phyloP scores from a whole-genome alignment of 2,888 invertebrate species.

The Heliconius erato region DNA sequence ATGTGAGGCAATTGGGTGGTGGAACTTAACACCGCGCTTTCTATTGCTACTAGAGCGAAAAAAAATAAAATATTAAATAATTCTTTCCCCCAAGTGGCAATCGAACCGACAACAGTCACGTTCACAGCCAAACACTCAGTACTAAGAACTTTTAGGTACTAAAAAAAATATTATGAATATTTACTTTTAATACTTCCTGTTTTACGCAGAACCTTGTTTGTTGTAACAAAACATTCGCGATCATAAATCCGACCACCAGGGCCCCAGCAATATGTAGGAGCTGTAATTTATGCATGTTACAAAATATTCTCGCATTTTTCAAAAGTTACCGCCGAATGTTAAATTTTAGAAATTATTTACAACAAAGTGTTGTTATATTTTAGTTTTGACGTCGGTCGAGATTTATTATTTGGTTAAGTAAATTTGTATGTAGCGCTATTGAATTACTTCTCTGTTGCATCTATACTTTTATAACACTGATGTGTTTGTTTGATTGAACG shows the following conservation, averaged over 20 bases:
- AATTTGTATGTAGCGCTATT: background rate
- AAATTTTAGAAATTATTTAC: constrained; percentile 11
- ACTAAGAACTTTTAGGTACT: background rate
- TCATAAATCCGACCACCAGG: constrained; percentile 28
- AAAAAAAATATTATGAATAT: background rate
- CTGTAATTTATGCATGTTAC: constrained; percentile 25
- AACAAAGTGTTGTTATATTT: constrained; percentile 18
- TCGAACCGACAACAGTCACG: too few species aligned
- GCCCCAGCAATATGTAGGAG: constrained; percentile 18
- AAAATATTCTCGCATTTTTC: constrained; percentile 15
- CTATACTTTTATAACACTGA: too few species aligned
- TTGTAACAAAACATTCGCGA: constrained; percentile 10
- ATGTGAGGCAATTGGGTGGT: too few species aligned
- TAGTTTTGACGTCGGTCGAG: background rate
- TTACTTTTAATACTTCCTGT: background rate
- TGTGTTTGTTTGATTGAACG: too few species aligned
- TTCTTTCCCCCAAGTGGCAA: too few species aligned
- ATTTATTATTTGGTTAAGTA: background rate
- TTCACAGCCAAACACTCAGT: too few species aligned
- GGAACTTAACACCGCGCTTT: too few species aligned
- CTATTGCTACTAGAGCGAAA: too few species aligned
- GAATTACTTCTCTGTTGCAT: background rate
- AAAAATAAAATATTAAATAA: too few species aligned
- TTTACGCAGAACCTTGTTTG: background rate
- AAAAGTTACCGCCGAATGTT: background rate